A percentile compares a stretch with the other conserved stretches of the same genome.
Conservation (phyloP, 2,797 vertebrate species). For the Rhinogobio ventralis region DNA sequence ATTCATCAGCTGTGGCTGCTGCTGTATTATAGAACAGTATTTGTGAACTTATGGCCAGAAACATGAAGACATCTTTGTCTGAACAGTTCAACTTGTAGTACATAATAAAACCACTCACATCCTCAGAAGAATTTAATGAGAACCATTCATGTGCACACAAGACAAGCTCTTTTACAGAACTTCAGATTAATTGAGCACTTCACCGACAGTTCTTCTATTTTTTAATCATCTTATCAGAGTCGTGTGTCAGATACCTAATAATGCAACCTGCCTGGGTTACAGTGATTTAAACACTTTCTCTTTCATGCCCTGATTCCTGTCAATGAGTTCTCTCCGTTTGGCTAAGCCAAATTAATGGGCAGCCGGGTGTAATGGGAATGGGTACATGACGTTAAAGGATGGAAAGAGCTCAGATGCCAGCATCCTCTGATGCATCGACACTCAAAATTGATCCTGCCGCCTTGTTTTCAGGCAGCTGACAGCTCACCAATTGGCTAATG, state of each 20-base stretch:
- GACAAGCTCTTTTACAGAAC: constrained; percentile 24
- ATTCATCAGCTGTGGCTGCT: constrained; percentile 15
- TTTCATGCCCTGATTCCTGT: constrained; percentile 47
- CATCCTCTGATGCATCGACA: constrained; percentile 50
- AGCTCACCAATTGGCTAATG: constrained; percentile 61
- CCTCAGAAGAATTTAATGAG: constrained; percentile 18
- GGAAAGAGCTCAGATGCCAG: constrained; percentile 46
- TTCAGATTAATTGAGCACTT: constrained; percentile 26
- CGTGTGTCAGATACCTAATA: constrained; percentile 34
- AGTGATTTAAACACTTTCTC: constrained; percentile 40
- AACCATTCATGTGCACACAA: background rate
- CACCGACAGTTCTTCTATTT: constrained; percentile 14
- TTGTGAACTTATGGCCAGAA: constrained; percentile 6
- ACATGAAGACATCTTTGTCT: constrained; percentile 6
- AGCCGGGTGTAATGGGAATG: constrained; percentile 41
- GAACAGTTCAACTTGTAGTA: constrained; percentile 14
- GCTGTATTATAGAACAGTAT: constrained; percentile 15
- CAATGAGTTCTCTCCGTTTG: constrained; percentile 50
- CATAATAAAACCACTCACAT: constrained; percentile 5
- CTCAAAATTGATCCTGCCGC: constrained; percentile 67
- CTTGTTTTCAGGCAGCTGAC: constrained; percentile 66
- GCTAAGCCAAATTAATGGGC: constrained; percentile 55
- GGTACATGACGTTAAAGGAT: constrained; percentile 55
- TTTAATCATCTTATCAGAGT: constrained; percentile 42
- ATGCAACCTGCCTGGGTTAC: constrained; percentile 14